phyloP scores from a whole-genome alignment of 2,888 invertebrate genomes.

The Rotaria macrura region DNA sequence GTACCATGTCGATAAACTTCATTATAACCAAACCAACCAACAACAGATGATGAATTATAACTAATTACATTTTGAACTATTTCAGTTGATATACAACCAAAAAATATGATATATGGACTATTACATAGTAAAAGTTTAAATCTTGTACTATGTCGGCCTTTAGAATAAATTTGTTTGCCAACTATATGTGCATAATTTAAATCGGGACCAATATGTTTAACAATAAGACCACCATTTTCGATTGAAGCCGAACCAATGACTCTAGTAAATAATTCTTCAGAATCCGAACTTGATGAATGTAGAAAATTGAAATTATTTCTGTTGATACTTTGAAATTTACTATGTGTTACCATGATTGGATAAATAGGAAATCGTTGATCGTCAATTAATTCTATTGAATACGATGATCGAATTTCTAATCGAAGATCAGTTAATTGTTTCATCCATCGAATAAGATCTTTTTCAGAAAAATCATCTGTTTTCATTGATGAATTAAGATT shows the following conservation, averaged over 20 bases:
- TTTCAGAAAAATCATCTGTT: not conserved
- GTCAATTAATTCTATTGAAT: not conserved
- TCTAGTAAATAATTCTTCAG: not conserved
- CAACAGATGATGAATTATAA: not conserved
- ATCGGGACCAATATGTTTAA: not conserved
- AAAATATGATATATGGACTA: not conserved
- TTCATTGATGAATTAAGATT: not conserved
- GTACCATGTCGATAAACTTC: not conserved
- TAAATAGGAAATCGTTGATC: not conserved
- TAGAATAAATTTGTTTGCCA: not conserved
- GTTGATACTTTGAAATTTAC: not conserved
- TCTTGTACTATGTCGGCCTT: not conserved
- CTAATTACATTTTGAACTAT: not conserved
- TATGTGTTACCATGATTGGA: not conserved
- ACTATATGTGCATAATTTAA: not conserved
- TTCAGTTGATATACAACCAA: not conserved
- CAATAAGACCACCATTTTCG: not conserved
- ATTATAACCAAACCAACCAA: not conserved
- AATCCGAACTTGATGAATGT: not conserved
- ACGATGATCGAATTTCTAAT: not conserved
- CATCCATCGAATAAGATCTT: not conserved
- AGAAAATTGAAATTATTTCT: not conserved
- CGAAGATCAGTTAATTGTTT: not conserved
- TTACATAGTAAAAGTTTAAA: not conserved
- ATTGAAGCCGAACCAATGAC: not conserved